Evolutionary conservation across 2,797 vertebrate species (phyloP).

Genomic region (Eidolon dupreanum): DNA sequence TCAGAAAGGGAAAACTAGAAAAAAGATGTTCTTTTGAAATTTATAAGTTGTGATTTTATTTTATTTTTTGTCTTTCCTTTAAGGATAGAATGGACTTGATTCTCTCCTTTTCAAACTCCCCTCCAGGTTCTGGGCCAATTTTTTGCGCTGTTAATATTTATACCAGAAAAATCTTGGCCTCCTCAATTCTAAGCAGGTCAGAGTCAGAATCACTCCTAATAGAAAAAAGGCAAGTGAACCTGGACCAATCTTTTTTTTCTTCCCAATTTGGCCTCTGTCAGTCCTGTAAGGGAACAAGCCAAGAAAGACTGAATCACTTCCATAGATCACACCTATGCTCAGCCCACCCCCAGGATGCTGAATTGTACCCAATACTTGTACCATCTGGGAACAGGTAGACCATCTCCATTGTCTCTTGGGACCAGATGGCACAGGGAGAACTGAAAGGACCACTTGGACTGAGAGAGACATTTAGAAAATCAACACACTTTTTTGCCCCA

Average conservation of each 20-base stretch:
- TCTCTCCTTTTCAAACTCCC: not conserved
- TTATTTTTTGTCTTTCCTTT: not conserved
- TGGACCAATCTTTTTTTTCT: not conserved
- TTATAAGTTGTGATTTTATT: not conserved
- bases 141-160: conserved; percentile 18
- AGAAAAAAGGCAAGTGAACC: not conserved
- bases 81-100: not conserved
- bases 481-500: not conserved
- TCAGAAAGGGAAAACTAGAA: conserved; percentile 22
- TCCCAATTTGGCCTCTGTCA: not conserved
- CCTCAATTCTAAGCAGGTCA: conserved; percentile 10
- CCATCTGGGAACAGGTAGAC: not conserved
- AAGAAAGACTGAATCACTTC: not conserved
- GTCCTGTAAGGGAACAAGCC: not conserved
- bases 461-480: not conserved
- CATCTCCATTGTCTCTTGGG: not conserved
- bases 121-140: not conserved
- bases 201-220: not conserved
- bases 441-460: not conserved
- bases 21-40: conserved; percentile 26
- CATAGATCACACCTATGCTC: not conserved
- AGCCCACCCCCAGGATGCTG: not conserved
- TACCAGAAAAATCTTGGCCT: not conserved
- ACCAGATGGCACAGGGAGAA: not conserved
- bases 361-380: not conserved